Base-by-base conservation (phyloP, 2,113 vertebrate genomes). In the Triplophysa siluroides region DNA sequence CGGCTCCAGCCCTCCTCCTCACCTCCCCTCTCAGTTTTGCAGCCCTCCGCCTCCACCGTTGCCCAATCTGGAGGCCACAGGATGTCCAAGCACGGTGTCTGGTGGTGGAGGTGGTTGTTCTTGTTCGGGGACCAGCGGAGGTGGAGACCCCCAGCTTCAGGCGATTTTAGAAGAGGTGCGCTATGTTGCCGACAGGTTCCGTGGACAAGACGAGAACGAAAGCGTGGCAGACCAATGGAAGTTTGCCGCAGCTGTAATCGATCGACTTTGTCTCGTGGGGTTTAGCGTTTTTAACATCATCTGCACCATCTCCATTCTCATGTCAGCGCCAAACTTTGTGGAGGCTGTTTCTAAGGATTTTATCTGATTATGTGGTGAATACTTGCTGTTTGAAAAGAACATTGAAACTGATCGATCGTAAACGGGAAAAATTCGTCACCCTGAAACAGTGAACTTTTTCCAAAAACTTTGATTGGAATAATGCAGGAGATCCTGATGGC, bases 1-100 rank as follows among this genome's bases (percentile, higher is more conserved):
- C 50, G 93, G 93, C 19, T 95, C 96, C 43, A 95, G 96, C 2
- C 96, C 97, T 0, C 95, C 95, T 16, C 94, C 95, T 0, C 96
- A 97, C 86, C 93, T 92, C 56, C 89, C 90, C 0, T 84, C 92
- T 1, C 91, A 93, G 85, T 92, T 92, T 83, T 92, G 90, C 87
- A 88, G 87, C 79, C 90, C 92, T 8, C 90, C 91, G 0, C 91
- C 90, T 0, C 91, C 88, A 10, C 88, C 91, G 1, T 84, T 79
- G 0, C 83, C 87, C 2, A 91, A 90, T 64, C 60, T 88, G 87
- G 93, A 94, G 9, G 91, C 86, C 9, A 69, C 88, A 0, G 91
- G 91, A 18, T 93, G 93, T 70, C 88, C 91, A 73, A 92, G 92
- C 86, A 92, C 88, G 0, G 87, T 92, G 26, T 93, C 92, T 41